Base-by-base conservation (phyloP, 2,113 vertebrate genomes). In the Colossoma macropomum region DNA sequence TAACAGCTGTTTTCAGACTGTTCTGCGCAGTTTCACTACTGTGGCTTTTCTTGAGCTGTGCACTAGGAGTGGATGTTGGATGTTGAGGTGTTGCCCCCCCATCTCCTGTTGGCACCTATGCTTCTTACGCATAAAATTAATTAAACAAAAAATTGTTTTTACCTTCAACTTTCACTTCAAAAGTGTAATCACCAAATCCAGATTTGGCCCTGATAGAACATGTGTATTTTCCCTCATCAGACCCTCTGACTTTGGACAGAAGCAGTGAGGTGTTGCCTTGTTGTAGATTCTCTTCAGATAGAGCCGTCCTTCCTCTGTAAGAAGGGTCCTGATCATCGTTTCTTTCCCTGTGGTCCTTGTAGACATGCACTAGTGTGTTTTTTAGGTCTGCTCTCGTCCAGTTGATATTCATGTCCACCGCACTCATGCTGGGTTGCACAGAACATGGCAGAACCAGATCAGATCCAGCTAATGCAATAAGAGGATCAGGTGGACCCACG, bases 391-490 rank as follows among this genome's bases (percentile, higher is more conserved):
- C 3, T 71, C 77, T 81, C 59, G 73, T 45, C 85, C 85, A 86
- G 32, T 19, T n/a, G 7, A 69, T 32, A 5, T 21, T 69, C 65
- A 69, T 34, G 9, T 69, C 30, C 30, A 69, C 11, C 12, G 30
- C 65, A 69, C 30, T 69, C 3, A 27, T 69, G 17, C 65, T 69
- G 81, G 81, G 77, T 48, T 80, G 70, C 6, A 86, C 45, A 16
- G 17, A 66, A 75, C 85, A 86, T 2, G 81, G 72, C 32, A 86
- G 77, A 77, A 76, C 45, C 52, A 80, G 45, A 27, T 80, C 77
- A 52, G 66, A 77, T 71, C 72, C 77, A 30, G 65, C 15, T 25
- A 71, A 50, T 65, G 28, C 80, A 69, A 19, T 19, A n/a, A 69
- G 65, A 69, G 28, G 28, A 34, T 34, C 28, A 69, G 1, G 10